These are phyloP conservation scores for Drosophila kepulauana DNA, from an alignment of 1,140 invertebrate species.

Conservation along the genomic window DNA sequence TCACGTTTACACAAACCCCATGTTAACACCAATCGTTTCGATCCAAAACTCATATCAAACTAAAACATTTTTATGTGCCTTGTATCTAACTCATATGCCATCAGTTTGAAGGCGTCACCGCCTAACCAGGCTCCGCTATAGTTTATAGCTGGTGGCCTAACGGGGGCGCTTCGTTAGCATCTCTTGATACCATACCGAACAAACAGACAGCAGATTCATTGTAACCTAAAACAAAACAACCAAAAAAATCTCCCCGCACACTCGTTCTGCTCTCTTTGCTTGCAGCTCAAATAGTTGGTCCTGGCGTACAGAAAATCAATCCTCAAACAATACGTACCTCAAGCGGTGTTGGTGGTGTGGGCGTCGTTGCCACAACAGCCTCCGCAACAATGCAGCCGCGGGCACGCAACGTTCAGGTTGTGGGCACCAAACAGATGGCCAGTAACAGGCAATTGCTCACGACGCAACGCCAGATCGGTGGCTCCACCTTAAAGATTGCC, in stretches of 20 bases:
- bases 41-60: conserved; percentile 58
- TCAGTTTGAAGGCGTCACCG: conserved; percentile 62
- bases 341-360: conserved; percentile 72
- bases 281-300: conserved; percentile 89
- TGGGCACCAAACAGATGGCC: conserved; percentile 85
- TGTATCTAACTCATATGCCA: conserved; percentile 51
- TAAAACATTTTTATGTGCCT: conserved; percentile 66
- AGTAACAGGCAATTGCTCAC: conserved; percentile 84
- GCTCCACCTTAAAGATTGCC: conserved; percentile 87
- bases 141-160: background rate
- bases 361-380: conserved; percentile 56
- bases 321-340: conserved; percentile 87
- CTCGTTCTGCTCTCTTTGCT: conserved; percentile 80
- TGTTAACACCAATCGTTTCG: conserved; percentile 70
- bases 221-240: conserved; percentile 70
- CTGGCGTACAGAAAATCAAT: conserved; percentile 87
- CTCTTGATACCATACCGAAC: conserved; percentile 5
- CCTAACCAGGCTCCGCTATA: conserved; percentile 2
- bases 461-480: conserved; percentile 86
- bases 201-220: conserved; percentile 60
- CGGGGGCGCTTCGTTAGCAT: conserved; percentile 16
- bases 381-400: conserved; percentile 86
- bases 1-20: conserved; percentile 69
- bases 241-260: conserved; percentile 80
- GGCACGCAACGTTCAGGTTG: conserved; percentile 86